Conservation (phyloP, 2,113 vertebrate species). For the Nycticebus coucang region DNA sequence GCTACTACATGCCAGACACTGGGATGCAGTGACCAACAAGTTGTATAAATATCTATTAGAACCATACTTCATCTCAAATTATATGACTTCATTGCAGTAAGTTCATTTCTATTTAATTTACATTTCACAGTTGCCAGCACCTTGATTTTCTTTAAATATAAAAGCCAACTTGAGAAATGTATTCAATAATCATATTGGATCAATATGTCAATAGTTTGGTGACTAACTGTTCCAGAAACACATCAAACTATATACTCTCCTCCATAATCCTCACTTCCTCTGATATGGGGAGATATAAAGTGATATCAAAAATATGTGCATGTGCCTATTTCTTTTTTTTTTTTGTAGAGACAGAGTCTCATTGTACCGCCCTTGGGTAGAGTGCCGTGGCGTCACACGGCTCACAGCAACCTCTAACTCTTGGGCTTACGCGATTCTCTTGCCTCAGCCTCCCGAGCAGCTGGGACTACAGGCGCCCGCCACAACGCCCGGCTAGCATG, state of each 20-base stretch:
- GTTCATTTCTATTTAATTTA: conserved; percentile 47
- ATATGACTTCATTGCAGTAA: not conserved
- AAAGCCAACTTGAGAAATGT: conserved; percentile 36
- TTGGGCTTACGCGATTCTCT: too few relatives aligned
- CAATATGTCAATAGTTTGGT: not conserved
- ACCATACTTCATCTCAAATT: not conserved
- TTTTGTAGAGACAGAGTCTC: too few relatives aligned
- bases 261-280: not conserved
- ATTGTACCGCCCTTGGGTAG: too few relatives aligned
- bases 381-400: too few relatives aligned
- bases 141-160: conserved; percentile 55
- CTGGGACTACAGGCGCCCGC: too few relatives aligned
- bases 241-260: not conserved
- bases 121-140: not conserved
- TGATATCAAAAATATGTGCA: not conserved
- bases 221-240: not conserved
- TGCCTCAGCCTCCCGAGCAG: too few relatives aligned
- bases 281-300: not conserved
- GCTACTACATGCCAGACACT: not conserved
- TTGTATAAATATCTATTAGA: not conserved
- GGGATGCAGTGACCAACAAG: not conserved
- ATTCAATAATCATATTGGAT: conserved; percentile 4
- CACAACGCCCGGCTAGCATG: too few relatives aligned
- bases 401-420: too few relatives aligned
- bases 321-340: too few relatives aligned